Percentiles rank a stretch among this genome's conserved stretches.
Evolutionary conservation across 2,113 vertebrate genomes (phyloP).

Genomic region (Emydura subglobosa): DNA sequence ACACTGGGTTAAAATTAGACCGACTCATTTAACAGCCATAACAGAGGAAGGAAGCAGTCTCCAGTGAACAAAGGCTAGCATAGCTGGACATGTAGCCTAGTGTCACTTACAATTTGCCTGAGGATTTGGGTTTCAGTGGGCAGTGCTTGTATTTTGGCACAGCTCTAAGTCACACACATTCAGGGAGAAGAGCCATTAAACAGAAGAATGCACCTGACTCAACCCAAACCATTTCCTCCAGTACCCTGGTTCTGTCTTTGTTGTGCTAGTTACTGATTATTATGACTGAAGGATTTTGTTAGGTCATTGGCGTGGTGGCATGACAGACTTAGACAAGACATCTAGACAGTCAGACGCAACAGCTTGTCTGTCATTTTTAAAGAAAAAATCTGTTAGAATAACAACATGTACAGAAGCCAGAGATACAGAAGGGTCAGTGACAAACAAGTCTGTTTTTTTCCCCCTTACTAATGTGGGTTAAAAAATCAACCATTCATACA

Average conservation of each 20-base stretch:
- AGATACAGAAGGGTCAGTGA: not conserved
- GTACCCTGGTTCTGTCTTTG: not conserved
- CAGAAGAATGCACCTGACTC: not conserved
- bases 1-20: rapidly evolving
- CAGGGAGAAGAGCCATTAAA: rapidly evolving
- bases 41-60: not conserved
- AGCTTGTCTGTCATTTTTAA: constrained; percentile 17
- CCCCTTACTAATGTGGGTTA: not conserved
- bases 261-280: not conserved
- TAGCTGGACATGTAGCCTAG: rapidly evolving
- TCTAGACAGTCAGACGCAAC: not conserved
- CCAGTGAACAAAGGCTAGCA: not conserved
- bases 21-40: rapidly evolving
- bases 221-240: not conserved
- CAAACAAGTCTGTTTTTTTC: not conserved
- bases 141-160: not conserved
- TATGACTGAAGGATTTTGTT: rapidly evolving
- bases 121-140: rapidly evolving
- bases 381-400: not conserved
- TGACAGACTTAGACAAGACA: not conserved
- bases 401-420: not conserved
- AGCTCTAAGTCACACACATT: not conserved
- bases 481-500: not conserved
- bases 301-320: not conserved
- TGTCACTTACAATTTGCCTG: rapidly evolving